These are phyloP conservation scores for Sclerurus mexicanus DNA, from an alignment of 2,113 vertebrate species.

Conservation along the genomic window DNA sequence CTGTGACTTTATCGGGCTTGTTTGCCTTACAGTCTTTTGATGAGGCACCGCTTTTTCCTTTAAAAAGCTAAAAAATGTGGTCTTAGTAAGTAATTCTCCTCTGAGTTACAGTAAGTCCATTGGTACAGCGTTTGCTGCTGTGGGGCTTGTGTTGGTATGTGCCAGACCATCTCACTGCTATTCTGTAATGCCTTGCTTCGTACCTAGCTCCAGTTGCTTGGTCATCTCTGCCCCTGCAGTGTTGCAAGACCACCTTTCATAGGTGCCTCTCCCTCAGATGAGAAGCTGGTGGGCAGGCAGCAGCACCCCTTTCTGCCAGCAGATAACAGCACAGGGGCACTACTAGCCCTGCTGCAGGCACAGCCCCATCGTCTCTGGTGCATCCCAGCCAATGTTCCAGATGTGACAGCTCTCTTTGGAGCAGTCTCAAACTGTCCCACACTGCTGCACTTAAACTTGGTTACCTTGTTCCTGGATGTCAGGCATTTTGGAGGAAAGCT, in stretches of 20 bases:
- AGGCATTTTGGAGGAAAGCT: not conserved
- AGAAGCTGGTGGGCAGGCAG: not conserved
- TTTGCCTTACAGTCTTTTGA: conserved; percentile 1
- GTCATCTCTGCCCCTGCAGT: not conserved
- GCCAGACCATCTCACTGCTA: not conserved
- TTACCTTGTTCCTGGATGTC: not conserved
- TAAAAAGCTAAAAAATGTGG: not conserved
- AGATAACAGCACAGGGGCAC: not conserved
- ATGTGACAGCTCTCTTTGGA: not conserved
- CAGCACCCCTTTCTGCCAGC: not conserved
- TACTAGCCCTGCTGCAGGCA: no score
- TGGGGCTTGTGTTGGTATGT: not conserved
- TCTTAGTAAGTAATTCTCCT: not conserved
- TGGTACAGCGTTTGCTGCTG: not conserved
- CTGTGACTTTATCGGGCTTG: not conserved
- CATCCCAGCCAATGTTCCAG: not conserved
- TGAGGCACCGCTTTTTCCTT: not conserved
- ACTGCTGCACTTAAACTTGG: not conserved
- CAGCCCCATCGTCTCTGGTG: fast-evolving
- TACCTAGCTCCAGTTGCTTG: not conserved
- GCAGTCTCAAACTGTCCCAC: not conserved
- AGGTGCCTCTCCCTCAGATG: no score
- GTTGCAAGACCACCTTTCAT: not conserved
- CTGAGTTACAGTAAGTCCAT: not conserved
- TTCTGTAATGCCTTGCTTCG: not conserved